Conservation (phyloP, 2,113 vertebrate species). For the rat (Rattus norvegicus) region GRCr8 NC_086021.1:148735001-148735500, state of each 20-base stretch:
- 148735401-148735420: slow-evolving; percentile 59
- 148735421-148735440: slow-evolving; percentile 34
- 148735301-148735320: background rate
- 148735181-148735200: background rate
- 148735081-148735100: background rate
- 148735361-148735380: slow-evolving; percentile 33
- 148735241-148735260: background rate
- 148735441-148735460: slow-evolving; percentile 57
- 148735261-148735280: slow-evolving; percentile 32
- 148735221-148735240: background rate
- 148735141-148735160: background rate
- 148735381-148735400: slow-evolving; percentile 36
- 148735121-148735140: background rate
- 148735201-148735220: background rate
- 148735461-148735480: slow-evolving; percentile 33
- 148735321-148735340: background rate
- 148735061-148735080: background rate
- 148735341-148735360: background rate
- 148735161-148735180: no score
- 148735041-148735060: background rate
- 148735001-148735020: background rate
- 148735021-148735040: background rate
- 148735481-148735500: slow-evolving; percentile 29
- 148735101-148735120: background rate
- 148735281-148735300: background rate